These are phyloP conservation scores for Mormyrops attenuatus DNA, from an alignment of 2,797 vertebrate species.

Conservation along the genomic window DNA sequence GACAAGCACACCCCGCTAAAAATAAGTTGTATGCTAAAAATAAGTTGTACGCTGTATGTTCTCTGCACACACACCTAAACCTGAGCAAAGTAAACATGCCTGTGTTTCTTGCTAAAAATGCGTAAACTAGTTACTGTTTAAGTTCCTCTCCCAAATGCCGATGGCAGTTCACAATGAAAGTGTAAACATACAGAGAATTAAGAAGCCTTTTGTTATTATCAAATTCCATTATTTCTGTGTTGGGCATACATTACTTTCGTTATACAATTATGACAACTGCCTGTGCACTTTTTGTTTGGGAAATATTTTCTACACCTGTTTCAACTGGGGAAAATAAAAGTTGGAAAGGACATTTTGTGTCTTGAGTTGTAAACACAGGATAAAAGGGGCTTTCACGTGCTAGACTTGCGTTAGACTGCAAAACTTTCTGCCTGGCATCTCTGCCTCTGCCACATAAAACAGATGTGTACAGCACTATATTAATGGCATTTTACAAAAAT, in stretches of 20 bases:
- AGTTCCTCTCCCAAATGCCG: background rate
- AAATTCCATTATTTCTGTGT: background rate
- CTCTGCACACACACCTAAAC: background rate
- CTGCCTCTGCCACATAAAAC: background rate
- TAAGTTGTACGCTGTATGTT: background rate
- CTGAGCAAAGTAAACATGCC: background rate
- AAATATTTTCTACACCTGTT: background rate
- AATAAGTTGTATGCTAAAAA: background rate
- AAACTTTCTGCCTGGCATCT: background rate
- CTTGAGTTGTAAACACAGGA: background rate
- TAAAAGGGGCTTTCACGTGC: background rate
- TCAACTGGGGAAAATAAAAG: background rate
- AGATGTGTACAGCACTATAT: background rate
- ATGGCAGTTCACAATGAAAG: background rate
- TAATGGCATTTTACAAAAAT: background rate
- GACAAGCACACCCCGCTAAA: background rate
- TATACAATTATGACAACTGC: background rate
- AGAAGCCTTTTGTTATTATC: background rate
- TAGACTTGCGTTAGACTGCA: background rate
- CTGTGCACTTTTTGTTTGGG: background rate
- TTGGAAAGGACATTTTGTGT: background rate
- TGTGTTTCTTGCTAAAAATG: background rate
- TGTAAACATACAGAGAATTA: background rate
- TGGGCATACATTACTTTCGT: background rate
- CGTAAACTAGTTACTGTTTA: background rate